Evolutionary conservation across 2,888 invertebrate genomes (phyloP), one percentile per base, ranked within the genome.

Genomic region (Deilephila porcellus): DNA sequence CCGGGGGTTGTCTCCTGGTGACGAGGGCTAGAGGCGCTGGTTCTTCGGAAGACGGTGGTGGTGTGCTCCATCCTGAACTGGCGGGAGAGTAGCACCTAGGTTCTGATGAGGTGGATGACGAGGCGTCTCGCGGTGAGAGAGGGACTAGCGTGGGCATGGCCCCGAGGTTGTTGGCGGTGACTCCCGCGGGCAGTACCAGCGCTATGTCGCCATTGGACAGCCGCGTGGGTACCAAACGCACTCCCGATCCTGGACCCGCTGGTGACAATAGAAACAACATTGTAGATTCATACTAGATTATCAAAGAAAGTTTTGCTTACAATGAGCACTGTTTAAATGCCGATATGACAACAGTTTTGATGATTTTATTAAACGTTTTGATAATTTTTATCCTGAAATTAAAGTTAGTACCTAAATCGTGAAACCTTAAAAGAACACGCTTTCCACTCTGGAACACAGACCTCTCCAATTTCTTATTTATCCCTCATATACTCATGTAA

Each of bases 171-270:
- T 88, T 91, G 64, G 93, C 89, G 59, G 95, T 95, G 32, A 96
- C 93, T 32, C 96, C 96, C 6, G 97, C 96, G 0, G 98, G 98
- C 74, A 98, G 87, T 0, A 98, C 97, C 25, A 98, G 92, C 0
- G 98, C 98, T 78, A 98, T 97, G 88, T 97, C 97, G 0, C 98
- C 98, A 85, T 98, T 98, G 34, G 97, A 96, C 25, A 98, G 88
- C 78, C 98, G 95, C 17, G 98, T 98, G 32, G 98, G 98, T 19
- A 98, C 97, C 72, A 98, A 92, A 77, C 97, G 97, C 3, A 98
- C 96, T 0, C 97, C 96, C 7, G 96, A 95, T 1, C 96, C 96
- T 25, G 95, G 95, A 34, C 97, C 97, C 81, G 97, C 97, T 94
- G 88, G 7, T 79, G 83, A 96, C 71, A 63, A 63, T 60, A 37